Conservation (phyloP, 2,113 vertebrate species). For the Epinephelus lanceolatus region DNA sequence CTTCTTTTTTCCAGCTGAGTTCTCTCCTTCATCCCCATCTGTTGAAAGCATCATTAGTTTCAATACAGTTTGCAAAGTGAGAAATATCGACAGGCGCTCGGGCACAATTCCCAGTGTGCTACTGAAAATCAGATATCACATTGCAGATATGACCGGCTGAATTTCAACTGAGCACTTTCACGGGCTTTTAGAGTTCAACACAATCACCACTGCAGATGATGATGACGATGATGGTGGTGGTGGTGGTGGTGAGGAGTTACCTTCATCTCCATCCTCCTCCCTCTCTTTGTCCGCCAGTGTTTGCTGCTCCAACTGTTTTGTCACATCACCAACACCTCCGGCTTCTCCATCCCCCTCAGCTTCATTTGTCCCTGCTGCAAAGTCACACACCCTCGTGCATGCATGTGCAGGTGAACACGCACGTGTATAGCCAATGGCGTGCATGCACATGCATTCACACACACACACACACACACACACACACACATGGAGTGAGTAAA, state of each 20-base stretch:
- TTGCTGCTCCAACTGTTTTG: constrained; percentile 92
- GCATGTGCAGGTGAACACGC: constrained; percentile 63
- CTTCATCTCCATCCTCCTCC: constrained; percentile 93
- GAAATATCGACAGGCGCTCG: constrained; percentile 53
- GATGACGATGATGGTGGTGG: constrained; percentile 21
- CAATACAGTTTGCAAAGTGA: constrained; percentile 55
- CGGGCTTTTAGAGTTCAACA: constrained; percentile 32
- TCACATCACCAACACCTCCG: constrained; percentile 85
- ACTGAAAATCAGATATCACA: constrained; percentile 55
- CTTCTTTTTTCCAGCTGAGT: constrained; percentile 80
- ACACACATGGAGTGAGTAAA: constrained; percentile 38
- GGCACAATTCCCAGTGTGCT: constrained; percentile 50
- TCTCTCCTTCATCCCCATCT: constrained; percentile 85
- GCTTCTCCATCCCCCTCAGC: constrained; percentile 87
- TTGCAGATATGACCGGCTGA: constrained; percentile 47
- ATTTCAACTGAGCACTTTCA: constrained; percentile 16
- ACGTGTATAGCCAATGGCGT: not conserved
- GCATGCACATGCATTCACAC: not conserved
- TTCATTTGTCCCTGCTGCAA: constrained; percentile 87
- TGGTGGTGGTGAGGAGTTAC: constrained; percentile 74
- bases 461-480: constrained; percentile 20
- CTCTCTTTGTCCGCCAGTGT: constrained; percentile 91
- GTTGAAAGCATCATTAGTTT: constrained; percentile 68
- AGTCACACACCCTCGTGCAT: constrained; percentile 79
- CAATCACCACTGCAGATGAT: constrained; percentile 20